phyloP scores from a whole-genome alignment of 2,113 vertebrate genomes.

The Ceuthmochares aereus region DNA sequence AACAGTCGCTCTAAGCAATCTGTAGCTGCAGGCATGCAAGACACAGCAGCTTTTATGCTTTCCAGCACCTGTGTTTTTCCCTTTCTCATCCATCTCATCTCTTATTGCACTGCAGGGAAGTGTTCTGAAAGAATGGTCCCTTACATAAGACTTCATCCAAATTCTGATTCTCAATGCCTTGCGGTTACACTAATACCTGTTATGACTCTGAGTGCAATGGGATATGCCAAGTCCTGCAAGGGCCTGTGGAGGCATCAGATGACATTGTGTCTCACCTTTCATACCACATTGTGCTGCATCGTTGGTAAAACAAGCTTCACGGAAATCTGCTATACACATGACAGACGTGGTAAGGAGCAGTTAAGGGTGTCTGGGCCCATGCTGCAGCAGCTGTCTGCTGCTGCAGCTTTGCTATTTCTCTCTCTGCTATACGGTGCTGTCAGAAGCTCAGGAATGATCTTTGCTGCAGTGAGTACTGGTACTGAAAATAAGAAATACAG shows the following conservation, averaged over 20 bases:
- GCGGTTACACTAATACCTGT: fast-evolving
- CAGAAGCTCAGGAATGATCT: background rate
- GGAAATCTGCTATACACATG: background rate
- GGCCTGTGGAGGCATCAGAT: background rate
- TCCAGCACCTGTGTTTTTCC: background rate
- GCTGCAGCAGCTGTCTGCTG: background rate
- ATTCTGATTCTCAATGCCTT: background rate
- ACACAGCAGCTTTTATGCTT: fast-evolving
- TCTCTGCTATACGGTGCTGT: background rate
- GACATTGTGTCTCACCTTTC: background rate
- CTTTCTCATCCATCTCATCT: background rate
- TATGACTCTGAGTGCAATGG: background rate
- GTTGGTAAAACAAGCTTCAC: background rate
- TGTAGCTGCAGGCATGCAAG: background rate
- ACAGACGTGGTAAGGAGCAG: background rate
- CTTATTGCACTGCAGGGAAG: background rate
- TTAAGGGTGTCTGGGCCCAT: background rate
- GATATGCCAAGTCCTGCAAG: background rate
- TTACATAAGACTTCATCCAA: fast-evolving
- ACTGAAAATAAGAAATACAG: background rate
- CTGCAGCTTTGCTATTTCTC: background rate
- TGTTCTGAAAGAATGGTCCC: background rate
- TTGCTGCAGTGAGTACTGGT: background rate
- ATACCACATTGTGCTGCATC: background rate
- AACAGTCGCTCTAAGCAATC: background rate